Evolutionary conservation across 1,140 invertebrate genomes (phyloP), one percentile per base, ranked within the genome.

Genomic region (Eueides isabella): DNA sequence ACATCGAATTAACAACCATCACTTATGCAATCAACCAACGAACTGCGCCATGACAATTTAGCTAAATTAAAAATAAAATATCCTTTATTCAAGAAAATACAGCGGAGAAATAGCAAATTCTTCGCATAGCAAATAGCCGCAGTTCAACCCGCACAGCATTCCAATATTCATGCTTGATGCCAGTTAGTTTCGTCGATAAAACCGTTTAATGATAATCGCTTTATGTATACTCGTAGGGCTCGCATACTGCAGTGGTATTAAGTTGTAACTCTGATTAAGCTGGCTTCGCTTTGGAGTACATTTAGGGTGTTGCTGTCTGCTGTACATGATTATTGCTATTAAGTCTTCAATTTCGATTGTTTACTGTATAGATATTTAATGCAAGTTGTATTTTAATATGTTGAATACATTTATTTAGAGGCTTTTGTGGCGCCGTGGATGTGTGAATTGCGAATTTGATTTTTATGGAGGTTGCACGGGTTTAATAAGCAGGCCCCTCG

Each of bases 181-280:
- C 48, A 55, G 48, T 55, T 12, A 26, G 48, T 55, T 11, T 23
- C 48, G 23, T 26, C 48, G 48, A 55, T 55, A 11, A 55, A 26
- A 26, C 48, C 48, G 48, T 55, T 55, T 26, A 55, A 55, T 55
- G 19, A 55, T 55, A 55, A 55, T 55, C 44, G 44, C 19, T 26
- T 19, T 23, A 38, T 31, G 31, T 7, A 7, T 23, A 55, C 44
- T 9, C 44, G 44, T 55, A 55, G n/a, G 44, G 19, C 16, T 55
- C 44, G 1, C 41, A 55, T 55, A 12, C 44, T 55, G 44, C 44
- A 26, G 44, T 55, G 44, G 44, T 55, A 55, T 55, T 55, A 55
- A 55, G 44, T 55, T 26, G 44, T 55, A 55, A 55, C 44, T 55
- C 44, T 55, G 19, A 55, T 55, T 55, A 55, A 55, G 44, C 44